Percentiles rank a stretch among this genome's conserved stretches.
phyloP scores from a whole-genome alignment of 2,113 vertebrate species.

The Alectura lathami region DNA sequence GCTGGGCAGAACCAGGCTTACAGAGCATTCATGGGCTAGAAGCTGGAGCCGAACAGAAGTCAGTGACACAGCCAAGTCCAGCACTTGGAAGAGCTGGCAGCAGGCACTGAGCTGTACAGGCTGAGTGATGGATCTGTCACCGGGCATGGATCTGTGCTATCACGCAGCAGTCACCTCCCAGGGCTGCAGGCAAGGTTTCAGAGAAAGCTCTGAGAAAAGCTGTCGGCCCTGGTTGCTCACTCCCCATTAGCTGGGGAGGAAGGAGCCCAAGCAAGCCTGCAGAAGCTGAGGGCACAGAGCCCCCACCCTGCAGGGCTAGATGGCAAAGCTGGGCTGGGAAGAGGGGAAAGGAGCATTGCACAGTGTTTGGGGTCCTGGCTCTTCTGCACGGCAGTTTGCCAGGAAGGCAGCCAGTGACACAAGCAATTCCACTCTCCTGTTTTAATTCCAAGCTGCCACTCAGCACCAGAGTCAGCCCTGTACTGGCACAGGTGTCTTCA shows the following conservation, averaged over 20 bases:
- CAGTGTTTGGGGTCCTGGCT: background rate
- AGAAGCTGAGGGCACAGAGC: background rate
- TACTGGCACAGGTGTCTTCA: background rate
- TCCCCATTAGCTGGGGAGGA: background rate
- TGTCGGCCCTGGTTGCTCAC: accelerated
- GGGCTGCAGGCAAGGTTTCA: background rate
- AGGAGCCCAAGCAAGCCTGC: background rate
- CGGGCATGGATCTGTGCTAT: accelerated
- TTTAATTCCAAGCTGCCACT: accelerated
- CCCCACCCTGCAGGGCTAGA: accelerated
- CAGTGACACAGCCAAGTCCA: background rate
- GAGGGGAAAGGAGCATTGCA: accelerated
- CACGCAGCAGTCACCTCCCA: background rate
- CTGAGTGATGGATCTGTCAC: background rate
- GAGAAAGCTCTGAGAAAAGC: background rate
- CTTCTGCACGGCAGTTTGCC: accelerated
- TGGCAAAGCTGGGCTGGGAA: accelerated
- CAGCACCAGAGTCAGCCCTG: background rate
- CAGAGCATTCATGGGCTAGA: background rate
- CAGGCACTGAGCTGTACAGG: accelerated
- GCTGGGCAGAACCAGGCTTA: background rate
- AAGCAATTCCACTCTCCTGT: accelerated
- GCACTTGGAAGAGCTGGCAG: background rate
- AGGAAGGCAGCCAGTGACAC: accelerated
- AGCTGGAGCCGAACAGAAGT: background rate